Evolutionary conservation across 1,140 invertebrate species (phyloP), one percentile per base, ranked within the genome.

Genomic region (Drosophila insularis): DNA sequence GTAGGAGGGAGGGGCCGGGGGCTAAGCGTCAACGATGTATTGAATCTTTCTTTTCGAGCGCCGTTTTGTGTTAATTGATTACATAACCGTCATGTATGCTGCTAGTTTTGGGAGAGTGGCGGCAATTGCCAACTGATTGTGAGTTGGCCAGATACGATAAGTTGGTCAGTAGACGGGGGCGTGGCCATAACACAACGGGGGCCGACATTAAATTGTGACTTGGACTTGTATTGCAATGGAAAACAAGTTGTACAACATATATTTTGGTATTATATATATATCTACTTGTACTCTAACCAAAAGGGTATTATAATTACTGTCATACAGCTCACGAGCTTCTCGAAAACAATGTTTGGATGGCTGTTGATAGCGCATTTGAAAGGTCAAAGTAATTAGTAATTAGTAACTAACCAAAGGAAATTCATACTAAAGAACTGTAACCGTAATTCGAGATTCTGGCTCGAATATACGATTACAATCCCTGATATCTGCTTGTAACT

Each of bases 21-120:
- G 4, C 0, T 23, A 5, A 5, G 27, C 4, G 27, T 27, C 27
- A 27, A 6, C 27, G 27, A 27, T 27, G 27, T 27, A 27, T 27
- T 73, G 67, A 59, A 74, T 63, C 67, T 80, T 67, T 50, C 43
- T 50, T 74, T 55, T 69, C 65, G 19, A 40, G 50, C 46, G 58
- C 17, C 31, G 56, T 81, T 27, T 87, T 74, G 79, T 89, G 84
- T 87, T 87, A 87, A 87, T 87, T 87, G 80, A 89, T 87, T 87
- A 76, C 84, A 87, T 87, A 87, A 87, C 77, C 63, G 46, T 39
- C 84, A 63, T 60, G 43, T 14, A 23, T 14, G 17, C 39, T 37
- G 39, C 11, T 59, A 62, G 60, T 40, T 40, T 17, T 56, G 37
- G 31, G 61, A 63, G 27, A 63, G 61, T 50, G 61, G 27, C 23